Base-by-base conservation (phyloP, 2,113 vertebrate species). In the Menidia beryllina region DNA sequence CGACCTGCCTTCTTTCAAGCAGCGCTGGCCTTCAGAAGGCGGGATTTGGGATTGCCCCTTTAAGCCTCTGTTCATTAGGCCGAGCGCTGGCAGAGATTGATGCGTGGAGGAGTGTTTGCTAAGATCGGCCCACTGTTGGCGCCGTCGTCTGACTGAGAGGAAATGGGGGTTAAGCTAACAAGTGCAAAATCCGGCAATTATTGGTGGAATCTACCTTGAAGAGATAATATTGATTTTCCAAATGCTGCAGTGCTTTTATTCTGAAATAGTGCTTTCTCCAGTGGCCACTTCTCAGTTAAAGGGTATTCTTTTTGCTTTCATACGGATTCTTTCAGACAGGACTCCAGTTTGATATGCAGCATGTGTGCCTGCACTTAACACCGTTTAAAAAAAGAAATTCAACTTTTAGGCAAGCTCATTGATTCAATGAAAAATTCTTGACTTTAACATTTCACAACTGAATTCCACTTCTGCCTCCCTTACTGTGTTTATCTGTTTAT, bases 41-140 rank as follows among this genome's bases (percentile, higher is more conserved):
- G 43, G 60, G 50, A 53, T 52, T 64, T 48, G 20, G 61, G 69
- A 50, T 64, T 49, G 67, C 59, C 53, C 69, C 21, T 52, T 66
- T 85, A 84, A 91, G 73, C 69, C 73, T 26, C 51, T 15, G 2
- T 70, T 88, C 73, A 82, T 84, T 75, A 75, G 61, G 41, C 68
- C 79, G 59, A 57, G 26, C 4, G 47, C 61, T 17, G 41, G 52
- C 47, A 34, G 23, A 47, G 75, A 51, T 39, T 77, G 59, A 72
- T 25, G 60, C 38, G 43, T 7, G 41, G 45, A 53, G 49, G 25
- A 23, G n/a, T 81, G 59, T 87, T 83, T 90, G 66, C 48, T 76
- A 15, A 7, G 6, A 39, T 45, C 55, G 51, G 59, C 54, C 34
- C 8, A 13, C 49, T 43, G 53, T 51, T 58, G 43, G 61, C 53